Percentiles rank a stretch among this genome's conserved stretches.
These are phyloP conservation scores for Megaceryle maxima DNA, from an alignment of 2,113 vertebrate genomes.

Conservation along the genomic window DNA sequence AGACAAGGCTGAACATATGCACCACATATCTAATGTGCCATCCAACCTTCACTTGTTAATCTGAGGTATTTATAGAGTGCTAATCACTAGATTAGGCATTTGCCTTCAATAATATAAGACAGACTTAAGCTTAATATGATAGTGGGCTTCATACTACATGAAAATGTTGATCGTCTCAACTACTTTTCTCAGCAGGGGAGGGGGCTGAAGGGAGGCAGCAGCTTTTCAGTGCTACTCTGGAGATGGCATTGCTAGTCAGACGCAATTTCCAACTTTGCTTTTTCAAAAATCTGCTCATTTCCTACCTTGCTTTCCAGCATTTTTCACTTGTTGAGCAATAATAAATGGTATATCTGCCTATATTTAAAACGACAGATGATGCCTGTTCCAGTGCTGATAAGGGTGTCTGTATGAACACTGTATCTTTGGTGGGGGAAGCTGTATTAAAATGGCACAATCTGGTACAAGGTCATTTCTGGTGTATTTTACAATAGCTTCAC, in stretches of 20 bases:
- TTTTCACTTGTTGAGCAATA: neutral
- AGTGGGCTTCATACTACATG: neutral
- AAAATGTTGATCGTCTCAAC: neutral
- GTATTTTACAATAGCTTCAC: neutral
- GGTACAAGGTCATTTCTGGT: neutral
- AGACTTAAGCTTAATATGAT: neutral
- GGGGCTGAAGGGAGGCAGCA: neutral
- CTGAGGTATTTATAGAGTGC: neutral
- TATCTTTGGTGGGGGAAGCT: neutral
- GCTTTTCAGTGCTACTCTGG: neutral
- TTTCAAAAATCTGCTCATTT: neutral
- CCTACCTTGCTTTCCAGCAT: neutral
- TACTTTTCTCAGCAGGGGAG: neutral
- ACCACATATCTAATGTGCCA: neutral
- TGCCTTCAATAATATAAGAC: neutral
- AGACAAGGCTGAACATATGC: neutral
- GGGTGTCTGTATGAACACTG: neutral
- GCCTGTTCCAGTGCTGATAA: slow-evolving; percentile 9
- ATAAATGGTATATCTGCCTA: neutral
- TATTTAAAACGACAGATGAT: slow-evolving; percentile 45
- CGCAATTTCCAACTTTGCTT: neutral
- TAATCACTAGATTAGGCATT: neutral
- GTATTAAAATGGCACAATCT: neutral
- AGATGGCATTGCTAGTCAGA: neutral
- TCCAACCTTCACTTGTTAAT: neutral